A percentile compares a stretch with the other conserved stretches of the same genome.
Conservation (phyloP, 2,113 vertebrate species). For the Callospermophilus lateralis region DNA sequence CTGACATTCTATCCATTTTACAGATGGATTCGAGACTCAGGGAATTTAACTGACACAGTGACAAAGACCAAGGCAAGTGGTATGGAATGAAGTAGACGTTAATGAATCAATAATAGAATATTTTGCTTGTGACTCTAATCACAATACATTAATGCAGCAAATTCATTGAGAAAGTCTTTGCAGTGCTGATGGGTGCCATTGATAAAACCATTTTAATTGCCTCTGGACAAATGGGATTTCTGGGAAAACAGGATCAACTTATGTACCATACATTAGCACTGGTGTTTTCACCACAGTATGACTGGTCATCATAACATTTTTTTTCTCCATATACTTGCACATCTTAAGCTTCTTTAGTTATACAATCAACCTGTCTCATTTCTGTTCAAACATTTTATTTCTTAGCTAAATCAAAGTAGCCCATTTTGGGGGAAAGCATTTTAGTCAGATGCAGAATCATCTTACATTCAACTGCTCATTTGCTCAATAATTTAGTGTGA, state of each 20-base stretch:
- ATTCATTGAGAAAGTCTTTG: not conserved
- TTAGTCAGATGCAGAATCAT: slow-evolving; percentile 30
- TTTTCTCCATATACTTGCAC: not conserved
- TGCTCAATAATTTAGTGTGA: slow-evolving; percentile 55
- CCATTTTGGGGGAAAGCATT: slow-evolving; percentile 14
- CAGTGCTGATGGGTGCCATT: not conserved
- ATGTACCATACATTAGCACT: not conserved
- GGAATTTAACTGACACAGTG: not conserved
- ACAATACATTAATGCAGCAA: not conserved
- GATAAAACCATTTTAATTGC: not conserved
- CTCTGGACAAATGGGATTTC: not conserved
- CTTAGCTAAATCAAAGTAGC: slow-evolving; percentile 65
- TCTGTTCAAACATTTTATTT: slow-evolving; percentile 48
- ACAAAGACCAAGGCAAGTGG: not conserved
- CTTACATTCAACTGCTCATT: slow-evolving; percentile 71
- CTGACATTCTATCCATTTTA: not conserved
- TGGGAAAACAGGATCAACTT: not conserved
- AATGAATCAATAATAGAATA: not conserved
- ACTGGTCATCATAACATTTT: not conserved
- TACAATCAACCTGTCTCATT: not conserved
- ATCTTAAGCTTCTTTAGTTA: not conserved
- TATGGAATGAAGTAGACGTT: not conserved
- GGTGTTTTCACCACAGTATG: not conserved
- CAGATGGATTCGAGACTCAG: not conserved
- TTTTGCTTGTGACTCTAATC: not conserved